These are phyloP conservation scores for Notechis scutatus DNA, from an alignment of 2,113 vertebrate species.

Conservation along the genomic window DNA sequence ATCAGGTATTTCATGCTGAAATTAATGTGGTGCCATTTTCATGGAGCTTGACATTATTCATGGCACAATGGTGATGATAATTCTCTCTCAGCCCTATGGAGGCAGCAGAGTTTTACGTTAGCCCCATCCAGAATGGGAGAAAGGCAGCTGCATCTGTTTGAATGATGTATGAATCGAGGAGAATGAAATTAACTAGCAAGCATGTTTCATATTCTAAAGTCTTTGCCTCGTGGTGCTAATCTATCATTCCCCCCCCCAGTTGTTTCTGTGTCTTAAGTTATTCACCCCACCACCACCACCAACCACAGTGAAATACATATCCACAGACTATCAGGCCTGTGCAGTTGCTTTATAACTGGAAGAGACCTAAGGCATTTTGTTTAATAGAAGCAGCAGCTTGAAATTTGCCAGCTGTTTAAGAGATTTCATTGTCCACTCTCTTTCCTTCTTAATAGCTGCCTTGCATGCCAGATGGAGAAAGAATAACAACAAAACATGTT, in stretches of 20 bases:
- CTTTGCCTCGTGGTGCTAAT: slow-evolving; percentile 37
- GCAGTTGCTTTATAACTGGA: background rate
- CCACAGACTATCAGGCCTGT: background rate
- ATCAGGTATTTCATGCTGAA: slow-evolving; percentile 53
- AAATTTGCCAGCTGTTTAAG: slow-evolving; percentile 23
- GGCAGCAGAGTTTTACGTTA: slow-evolving; percentile 60
- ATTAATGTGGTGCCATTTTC: slow-evolving; percentile 61
- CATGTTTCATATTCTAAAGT: slow-evolving; percentile 40
- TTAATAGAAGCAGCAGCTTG: slow-evolving; percentile 40
- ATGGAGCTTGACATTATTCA: slow-evolving; percentile 63
- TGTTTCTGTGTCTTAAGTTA: slow-evolving; percentile 37
- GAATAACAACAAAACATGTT: background rate
- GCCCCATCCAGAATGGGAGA: slow-evolving; percentile 35
- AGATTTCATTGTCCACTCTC: slow-evolving; percentile 30
- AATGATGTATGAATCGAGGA: slow-evolving; percentile 41
- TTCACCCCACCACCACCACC: background rate
- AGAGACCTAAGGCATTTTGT: slow-evolving; percentile 20
- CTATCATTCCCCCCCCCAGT: slow-evolving; percentile 6
- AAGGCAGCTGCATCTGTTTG: slow-evolving; percentile 17
- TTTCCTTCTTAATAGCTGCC: slow-evolving; percentile 13
- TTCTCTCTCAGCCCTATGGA: slow-evolving; percentile 50
- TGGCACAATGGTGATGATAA: slow-evolving; percentile 60
- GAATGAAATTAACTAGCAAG: slow-evolving; percentile 40
- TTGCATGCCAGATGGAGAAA: slow-evolving; percentile 13
- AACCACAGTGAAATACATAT: slow-evolving; percentile 23